A percentile compares a stretch with the other conserved stretches of the same genome.
Conservation (phyloP, 2,797 vertebrate genomes). For the Tamandua tetradactyla region DNA sequence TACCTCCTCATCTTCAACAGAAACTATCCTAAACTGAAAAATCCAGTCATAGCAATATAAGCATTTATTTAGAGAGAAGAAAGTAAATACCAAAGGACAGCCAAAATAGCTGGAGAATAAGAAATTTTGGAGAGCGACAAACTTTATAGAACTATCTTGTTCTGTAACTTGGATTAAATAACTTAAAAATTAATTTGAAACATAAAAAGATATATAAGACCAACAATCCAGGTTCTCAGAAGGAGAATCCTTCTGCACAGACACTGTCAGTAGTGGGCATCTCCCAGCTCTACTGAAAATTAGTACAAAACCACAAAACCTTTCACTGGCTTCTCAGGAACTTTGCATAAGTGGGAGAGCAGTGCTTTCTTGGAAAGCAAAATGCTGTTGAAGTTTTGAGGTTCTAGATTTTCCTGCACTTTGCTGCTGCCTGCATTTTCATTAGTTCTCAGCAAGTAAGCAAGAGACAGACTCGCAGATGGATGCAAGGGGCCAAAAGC, state of each 20-base stretch:
- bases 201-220: background rate
- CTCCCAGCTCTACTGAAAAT: background rate
- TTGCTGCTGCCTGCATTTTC: background rate
- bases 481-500: background rate
- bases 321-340: background rate
- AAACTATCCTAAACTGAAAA: background rate
- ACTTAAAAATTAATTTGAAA: background rate
- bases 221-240: background rate
- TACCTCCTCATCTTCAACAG: background rate
- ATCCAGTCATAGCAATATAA: background rate
- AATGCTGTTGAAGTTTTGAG: background rate
- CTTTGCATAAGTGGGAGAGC: background rate
- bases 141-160: background rate
- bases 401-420: background rate
- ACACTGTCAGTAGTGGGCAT: background rate
- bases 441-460: background rate
- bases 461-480: background rate
- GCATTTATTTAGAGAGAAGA: background rate
- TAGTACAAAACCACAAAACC: background rate
- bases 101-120: background rate
- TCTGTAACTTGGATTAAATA: background rate
- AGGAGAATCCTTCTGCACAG: background rate
- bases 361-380: background rate
- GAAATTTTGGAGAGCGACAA: background rate
- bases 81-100: background rate